A percentile compares a stretch with the other conserved stretches of the same genome.
Evolutionary conservation across 2,113 vertebrate species (phyloP).

Genomic region (Agapornis roseicollis): DNA sequence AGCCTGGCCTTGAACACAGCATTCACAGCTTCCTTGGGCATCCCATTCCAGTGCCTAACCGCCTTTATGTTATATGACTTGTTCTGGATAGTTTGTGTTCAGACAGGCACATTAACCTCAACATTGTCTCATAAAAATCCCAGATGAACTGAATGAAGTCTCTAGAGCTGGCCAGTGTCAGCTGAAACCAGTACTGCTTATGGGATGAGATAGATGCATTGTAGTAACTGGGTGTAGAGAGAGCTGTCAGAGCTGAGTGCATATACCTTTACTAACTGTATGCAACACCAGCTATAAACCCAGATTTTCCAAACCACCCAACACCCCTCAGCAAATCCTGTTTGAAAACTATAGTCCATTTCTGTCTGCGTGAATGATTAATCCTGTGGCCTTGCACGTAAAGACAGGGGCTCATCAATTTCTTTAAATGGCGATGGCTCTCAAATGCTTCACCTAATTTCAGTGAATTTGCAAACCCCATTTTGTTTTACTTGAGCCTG

Average conservation of each 20-base stretch:
- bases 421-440: slow-evolving; percentile 27
- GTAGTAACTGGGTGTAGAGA: fast-evolving
- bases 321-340: background rate
- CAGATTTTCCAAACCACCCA: background rate
- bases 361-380: slow-evolving; percentile 26
- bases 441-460: slow-evolving; percentile 25
- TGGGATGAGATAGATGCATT: background rate
- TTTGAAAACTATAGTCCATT: background rate
- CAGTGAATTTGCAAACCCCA: slow-evolving; percentile 52
- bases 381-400: background rate
- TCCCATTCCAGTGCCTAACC: too few species aligned
- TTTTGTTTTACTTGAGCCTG: background rate
- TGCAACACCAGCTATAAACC: background rate
- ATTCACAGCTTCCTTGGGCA: too few species aligned
- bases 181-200: background rate
- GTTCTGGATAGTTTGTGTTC: background rate
- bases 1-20: too few species aligned
- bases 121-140: background rate
- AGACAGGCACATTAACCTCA: background rate
- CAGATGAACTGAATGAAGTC: background rate
- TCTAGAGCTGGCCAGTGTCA: background rate
- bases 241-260: background rate
- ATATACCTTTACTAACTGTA: background rate
- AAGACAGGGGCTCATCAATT: slow-evolving; percentile 20
- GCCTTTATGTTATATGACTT: background rate